Evolutionary conservation across 2,797 vertebrate genomes (phyloP).

Genomic region (Acrossocheilus fasciatus): DNA sequence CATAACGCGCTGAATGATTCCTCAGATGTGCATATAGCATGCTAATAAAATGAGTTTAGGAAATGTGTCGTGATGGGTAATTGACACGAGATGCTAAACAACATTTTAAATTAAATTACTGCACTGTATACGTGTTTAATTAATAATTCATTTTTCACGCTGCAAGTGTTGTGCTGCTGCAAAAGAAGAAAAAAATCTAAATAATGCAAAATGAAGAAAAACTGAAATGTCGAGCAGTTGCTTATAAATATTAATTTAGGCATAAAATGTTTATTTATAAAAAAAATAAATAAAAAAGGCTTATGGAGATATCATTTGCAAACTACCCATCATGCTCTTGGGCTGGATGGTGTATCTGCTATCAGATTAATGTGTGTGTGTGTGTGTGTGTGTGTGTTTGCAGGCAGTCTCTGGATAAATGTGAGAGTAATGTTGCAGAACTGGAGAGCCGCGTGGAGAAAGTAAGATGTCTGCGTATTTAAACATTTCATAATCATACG

Average conservation of each 20-base stretch:
- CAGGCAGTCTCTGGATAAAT: constrained; percentile 74
- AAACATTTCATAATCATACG: neutral
- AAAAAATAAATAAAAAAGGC: neutral
- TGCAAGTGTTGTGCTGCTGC: neutral
- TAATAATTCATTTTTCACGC: neutral
- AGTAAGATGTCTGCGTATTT: constrained; percentile 58
- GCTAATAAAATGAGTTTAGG: neutral
- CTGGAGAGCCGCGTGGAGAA: constrained; percentile 74
- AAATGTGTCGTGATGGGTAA: neutral
- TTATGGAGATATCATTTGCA: neutral
- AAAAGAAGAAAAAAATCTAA: neutral
- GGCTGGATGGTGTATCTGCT: neutral
- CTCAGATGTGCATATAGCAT: neutral
- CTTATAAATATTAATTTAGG: neutral
- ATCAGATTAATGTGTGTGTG: neutral
- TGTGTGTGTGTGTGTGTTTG: neutral
- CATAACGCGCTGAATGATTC: neutral
- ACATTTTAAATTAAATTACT: neutral
- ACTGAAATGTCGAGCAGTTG: neutral
- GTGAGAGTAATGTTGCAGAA: constrained; percentile 71
- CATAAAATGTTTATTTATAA: neutral
- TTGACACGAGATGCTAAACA: neutral
- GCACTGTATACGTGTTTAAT: neutral
- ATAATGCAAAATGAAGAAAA: too few species aligned
- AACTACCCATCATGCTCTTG: neutral